These are phyloP conservation scores for Phengaris alcon DNA, from an alignment of 2,888 invertebrate species.

Conservation along the genomic window DNA sequence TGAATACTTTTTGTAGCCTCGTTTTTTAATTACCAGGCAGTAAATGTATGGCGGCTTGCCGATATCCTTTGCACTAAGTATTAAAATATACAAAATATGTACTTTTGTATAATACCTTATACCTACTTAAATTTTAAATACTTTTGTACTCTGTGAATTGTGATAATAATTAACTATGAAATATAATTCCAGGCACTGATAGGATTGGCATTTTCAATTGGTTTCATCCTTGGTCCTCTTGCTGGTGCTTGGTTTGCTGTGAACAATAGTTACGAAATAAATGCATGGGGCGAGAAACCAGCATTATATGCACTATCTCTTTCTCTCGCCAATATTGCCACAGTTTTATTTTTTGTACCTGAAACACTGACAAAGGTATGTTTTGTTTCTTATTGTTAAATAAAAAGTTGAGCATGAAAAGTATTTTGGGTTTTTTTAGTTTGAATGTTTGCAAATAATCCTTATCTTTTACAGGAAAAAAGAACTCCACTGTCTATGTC, in stretches of 20 bases:
- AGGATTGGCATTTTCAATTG: conserved; percentile 97
- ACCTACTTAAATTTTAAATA: neutral
- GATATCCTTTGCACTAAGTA: too few species aligned
- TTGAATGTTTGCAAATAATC: neutral
- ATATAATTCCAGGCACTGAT: conserved; percentile 87
- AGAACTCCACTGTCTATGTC: conserved; percentile 84
- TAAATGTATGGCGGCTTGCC: too few species aligned
- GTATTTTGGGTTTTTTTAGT: neutral
- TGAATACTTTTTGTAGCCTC: too few species aligned
- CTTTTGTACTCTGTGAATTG: neutral
- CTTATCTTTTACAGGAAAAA: conserved; percentile 78
- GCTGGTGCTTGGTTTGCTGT: conserved; percentile 94
- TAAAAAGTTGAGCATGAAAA: neutral
- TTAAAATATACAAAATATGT: too few species aligned
- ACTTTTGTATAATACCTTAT: too few species aligned
- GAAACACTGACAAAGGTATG: conserved; percentile 89
- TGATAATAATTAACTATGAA: neutral
- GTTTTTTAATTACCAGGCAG: too few species aligned
- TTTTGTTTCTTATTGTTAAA: conserved; percentile 19
- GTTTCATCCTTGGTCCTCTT: conserved; percentile 97
- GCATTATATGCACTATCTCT: conserved; percentile 88
- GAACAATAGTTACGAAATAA: conserved; percentile 76
- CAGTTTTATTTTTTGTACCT: conserved; percentile 85
- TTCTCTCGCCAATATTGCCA: conserved; percentile 86
- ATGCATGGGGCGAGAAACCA: conserved; percentile 89